Base-by-base conservation (phyloP, 2,113 vertebrate species). In the Charina bottae region DNA sequence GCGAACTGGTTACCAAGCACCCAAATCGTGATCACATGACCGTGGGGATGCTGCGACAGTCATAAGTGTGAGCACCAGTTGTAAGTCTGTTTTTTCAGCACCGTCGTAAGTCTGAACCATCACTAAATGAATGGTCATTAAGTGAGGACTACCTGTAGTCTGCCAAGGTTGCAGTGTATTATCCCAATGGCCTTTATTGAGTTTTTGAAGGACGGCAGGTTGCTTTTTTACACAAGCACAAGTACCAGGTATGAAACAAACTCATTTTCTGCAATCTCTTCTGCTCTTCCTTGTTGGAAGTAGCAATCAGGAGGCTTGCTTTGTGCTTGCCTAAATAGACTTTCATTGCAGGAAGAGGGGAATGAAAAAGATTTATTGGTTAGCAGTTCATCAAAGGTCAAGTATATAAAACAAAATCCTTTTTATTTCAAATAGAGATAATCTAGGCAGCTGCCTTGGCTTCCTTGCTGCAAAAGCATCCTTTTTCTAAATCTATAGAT, bases 301-400 rank as follows among this genome's bases (percentile, higher is more conserved):
- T 92, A 92, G 90, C 91, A 85, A 96, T 91, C 94, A 42, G 55
- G 46, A 93, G 85, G 72, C 2, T 12, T 93, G 68, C 93, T 90
- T 95, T 96, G 94, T 89, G 87, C 93, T 92, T 62, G 84, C 89
- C 89, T 93, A 93, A 95, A 93, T 90, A 95, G 87, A 37, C 55
- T 54, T 93, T 95, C 93, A 0, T 46, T 94, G 89, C 88, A 89
- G 92, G 92, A 84, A 96, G 93, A 85, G 59, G 83, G 78, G 92
- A 96, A 95, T 96, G 95, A 94, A 96, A 96, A 94, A 94, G 89
- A 96, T 97, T 96, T 96, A 95, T 93, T 96, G 90, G 92, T 13
- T 78, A 84, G 93, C 78, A 94, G 89, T 94, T 95, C 96, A 96
- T 94, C 95, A 96, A 95, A 96, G 96, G 95, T 97, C 96, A 97